Evolutionary conservation across 2,797 vertebrate genomes (phyloP).

Genomic region (Spheniscus humboldti): DNA sequence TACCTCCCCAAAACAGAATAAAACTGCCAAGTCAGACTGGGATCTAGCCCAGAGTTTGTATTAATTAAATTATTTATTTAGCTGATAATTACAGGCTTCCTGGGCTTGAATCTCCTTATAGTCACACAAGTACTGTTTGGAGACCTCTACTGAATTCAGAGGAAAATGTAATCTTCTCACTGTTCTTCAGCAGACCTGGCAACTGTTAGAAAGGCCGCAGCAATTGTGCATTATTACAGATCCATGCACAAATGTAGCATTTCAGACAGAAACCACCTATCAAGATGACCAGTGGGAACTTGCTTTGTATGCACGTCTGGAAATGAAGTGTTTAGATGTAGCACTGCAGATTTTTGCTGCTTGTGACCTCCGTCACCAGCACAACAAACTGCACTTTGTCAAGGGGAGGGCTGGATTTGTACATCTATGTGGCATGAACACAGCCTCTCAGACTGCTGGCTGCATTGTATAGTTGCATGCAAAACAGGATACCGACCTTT

Average conservation of each 20-base stretch:
- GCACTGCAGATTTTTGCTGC: background rate
- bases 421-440: background rate
- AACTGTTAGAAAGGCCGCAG: background rate
- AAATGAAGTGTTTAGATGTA: background rate
- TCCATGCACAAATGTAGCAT: background rate
- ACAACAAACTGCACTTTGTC: background rate
- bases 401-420: background rate
- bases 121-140: background rate
- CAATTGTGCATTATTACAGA: background rate
- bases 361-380: background rate
- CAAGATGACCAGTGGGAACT: background rate
- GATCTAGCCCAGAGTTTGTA: constrained; percentile 5
- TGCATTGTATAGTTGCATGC: background rate
- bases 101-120: background rate
- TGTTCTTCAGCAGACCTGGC: background rate
- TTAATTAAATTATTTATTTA: constrained; percentile 57
- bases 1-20: background rate
- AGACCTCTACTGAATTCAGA: constrained; percentile 11
- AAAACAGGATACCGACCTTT: background rate
- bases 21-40: constrained; percentile 22
- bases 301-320: background rate
- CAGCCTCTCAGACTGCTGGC: background rate
- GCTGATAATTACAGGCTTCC: constrained; percentile 18
- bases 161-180: background rate
- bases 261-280: constrained; percentile 6